Percentiles rank a stretch among this genome's conserved stretches.
These are phyloP conservation scores for Conger conger DNA, from an alignment of 2,113 vertebrate species.

Conservation along the genomic window DNA sequence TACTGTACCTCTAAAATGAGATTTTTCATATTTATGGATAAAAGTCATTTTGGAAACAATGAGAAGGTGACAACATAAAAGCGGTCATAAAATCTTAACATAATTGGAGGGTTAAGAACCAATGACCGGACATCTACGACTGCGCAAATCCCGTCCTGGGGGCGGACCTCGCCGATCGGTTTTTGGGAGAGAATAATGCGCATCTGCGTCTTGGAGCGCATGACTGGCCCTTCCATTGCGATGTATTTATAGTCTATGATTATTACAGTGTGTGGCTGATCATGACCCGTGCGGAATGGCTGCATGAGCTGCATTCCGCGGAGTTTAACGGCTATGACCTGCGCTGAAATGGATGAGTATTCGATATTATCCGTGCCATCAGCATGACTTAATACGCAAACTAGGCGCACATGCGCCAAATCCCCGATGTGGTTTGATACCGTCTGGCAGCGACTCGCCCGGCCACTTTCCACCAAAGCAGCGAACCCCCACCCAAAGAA, in stretches of 20 bases:
- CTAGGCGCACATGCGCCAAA: too few relatives aligned
- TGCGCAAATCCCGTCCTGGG: not conserved
- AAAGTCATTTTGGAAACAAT: too few relatives aligned
- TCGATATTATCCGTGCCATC: too few relatives aligned
- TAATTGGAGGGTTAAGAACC: too few relatives aligned
- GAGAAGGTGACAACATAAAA: too few relatives aligned
- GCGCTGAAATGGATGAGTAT: not conserved
- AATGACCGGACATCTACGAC: not conserved
- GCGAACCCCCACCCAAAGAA: not conserved
- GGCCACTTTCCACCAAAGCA: too few relatives aligned
- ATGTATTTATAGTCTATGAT: not conserved
- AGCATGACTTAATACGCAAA: too few relatives aligned
- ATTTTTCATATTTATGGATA: too few relatives aligned
- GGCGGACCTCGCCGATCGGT: not conserved
- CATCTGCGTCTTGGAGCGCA: not conserved
- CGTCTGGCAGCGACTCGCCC: not conserved
- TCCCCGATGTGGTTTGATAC: too few relatives aligned
- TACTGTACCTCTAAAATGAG: too few relatives aligned
- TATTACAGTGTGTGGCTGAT: not conserved
- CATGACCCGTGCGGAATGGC: not conserved
- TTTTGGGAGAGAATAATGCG: not conserved
- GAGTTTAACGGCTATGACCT: not conserved
- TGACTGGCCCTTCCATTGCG: not conserved
- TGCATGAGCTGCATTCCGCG: not conserved
- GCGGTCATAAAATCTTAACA: too few relatives aligned